Base-by-base conservation (phyloP, 2,888 invertebrate species). In the Heliconius aoede region DNA sequence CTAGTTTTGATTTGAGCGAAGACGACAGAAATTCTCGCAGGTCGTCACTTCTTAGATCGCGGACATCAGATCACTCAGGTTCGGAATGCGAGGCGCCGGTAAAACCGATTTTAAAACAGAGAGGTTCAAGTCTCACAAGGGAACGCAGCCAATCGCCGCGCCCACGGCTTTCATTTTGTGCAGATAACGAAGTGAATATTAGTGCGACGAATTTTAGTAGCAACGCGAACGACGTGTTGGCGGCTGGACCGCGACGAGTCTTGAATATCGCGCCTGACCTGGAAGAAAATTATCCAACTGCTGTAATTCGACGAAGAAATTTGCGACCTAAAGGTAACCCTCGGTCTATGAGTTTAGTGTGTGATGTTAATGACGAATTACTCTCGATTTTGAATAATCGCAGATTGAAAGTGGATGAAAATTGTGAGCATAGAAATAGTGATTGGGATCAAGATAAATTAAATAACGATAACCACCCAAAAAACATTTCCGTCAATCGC, bases 21-120 rank as follows among this genome's bases (percentile, higher is more conserved):
- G 94, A 93, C 84, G 94, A 94, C 83, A 88, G 93, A 88, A 95
- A 95, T 82, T 95, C 95, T 64, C 94, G 95, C 76, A 94, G 95
- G 82, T 90, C 95, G 80, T 95, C 95, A 62, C 92, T 95, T 76
- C 90, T 95, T 69, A 93, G 95, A 83, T 95, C 95, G 82, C 92
- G 95, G 82, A 91, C 94, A 81, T 93, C 95, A 36, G 94, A 95
- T 82, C 95, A 95, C 83, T 94, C 95, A 77, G 93, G 95, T 82
- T 94, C 95, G 76, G 95, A 95, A 84, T 94, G 95, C 80, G 95
- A 95, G 82, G 90, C 95, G 80, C 94, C 95, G 76, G 93, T 96
- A 74, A 95, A 93, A 89, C 96, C 96, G 83, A 96, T 96, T 89
- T 91, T 96, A 84, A 96, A 96, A 88, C 96, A 96, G 86, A 92